These are phyloP conservation scores for Limnephilus marmoratus DNA, from an alignment of 2,888 invertebrate species.

Conservation along the genomic window DNA sequence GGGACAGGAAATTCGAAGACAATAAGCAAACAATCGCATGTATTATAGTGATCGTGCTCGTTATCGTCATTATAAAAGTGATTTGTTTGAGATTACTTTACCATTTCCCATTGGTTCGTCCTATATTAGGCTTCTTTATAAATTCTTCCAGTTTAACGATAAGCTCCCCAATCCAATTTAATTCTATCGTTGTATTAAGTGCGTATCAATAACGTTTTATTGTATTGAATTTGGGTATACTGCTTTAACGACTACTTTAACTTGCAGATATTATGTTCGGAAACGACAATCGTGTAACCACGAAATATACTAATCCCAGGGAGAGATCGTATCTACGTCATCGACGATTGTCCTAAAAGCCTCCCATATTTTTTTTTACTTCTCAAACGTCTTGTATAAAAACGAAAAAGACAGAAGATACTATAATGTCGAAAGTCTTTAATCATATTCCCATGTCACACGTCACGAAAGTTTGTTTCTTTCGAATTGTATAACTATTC, in stretches of 20 bases:
- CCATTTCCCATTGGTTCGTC: neutral
- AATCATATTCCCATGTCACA: too few species aligned
- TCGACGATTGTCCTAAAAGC: too few species aligned
- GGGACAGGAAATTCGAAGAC: constrained; percentile 26
- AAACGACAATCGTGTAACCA: neutral
- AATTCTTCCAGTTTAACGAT: constrained; percentile 11
- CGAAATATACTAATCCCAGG: too few species aligned
- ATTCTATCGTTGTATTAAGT: neutral
- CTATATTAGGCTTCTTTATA: constrained; percentile 6
- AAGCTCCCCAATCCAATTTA: constrained; percentile 8
- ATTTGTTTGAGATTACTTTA: neutral
- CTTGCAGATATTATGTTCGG: neutral
- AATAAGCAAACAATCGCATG: constrained; percentile 28
- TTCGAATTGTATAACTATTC: too few species aligned
- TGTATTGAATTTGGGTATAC: neutral
- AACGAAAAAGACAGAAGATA: too few species aligned
- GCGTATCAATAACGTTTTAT: neutral
- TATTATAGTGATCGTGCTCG: neutral
- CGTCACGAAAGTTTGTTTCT: too few species aligned
- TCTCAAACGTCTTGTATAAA: too few species aligned
- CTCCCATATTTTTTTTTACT: too few species aligned
- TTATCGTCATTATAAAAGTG: constrained; percentile 18
- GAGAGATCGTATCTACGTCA: too few species aligned
- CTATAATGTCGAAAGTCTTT: too few species aligned
- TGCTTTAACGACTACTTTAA: neutral